These are phyloP conservation scores for Phrynocephalus guinanensis DNA, from an alignment of 2,797 vertebrate species.

Conservation along the genomic window DNA sequence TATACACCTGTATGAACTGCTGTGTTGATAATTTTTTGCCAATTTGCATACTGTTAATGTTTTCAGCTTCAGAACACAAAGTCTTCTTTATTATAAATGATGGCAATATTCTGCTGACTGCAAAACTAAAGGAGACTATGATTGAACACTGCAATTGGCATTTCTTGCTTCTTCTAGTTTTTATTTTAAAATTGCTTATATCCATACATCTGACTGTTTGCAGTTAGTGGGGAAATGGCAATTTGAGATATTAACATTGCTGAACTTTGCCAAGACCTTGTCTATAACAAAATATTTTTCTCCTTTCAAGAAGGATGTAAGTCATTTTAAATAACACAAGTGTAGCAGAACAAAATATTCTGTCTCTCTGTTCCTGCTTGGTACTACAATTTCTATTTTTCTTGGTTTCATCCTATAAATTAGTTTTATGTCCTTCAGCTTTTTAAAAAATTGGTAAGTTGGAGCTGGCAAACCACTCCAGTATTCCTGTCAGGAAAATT, in stretches of 20 bases:
- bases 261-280: constrained; percentile 32
- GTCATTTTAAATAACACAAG: background rate
- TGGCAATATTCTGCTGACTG: constrained; percentile 45
- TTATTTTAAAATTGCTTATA: constrained; percentile 45
- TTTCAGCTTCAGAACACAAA: constrained; percentile 60
- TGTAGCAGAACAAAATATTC: background rate
- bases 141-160: constrained; percentile 32
- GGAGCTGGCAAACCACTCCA: too few relatives aligned
- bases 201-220: constrained; percentile 12
- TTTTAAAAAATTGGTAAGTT: background rate
- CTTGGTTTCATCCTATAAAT: background rate
- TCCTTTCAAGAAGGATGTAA: background rate
- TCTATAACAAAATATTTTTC: constrained; percentile 18
- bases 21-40: constrained; percentile 39
- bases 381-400: background rate
- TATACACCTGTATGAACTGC: constrained; percentile 52
- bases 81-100: constrained; percentile 52
- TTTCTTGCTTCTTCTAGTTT: constrained; percentile 35
- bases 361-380: background rate
- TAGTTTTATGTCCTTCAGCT: background rate
- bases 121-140: constrained; percentile 44
- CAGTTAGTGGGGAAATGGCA: constrained; percentile 39
- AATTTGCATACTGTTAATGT: constrained; percentile 59
- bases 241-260: background rate
- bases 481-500: too few relatives aligned